Conservation (phyloP, 2,888 invertebrate species). For the Mesodorylaimus sp. region DNA sequence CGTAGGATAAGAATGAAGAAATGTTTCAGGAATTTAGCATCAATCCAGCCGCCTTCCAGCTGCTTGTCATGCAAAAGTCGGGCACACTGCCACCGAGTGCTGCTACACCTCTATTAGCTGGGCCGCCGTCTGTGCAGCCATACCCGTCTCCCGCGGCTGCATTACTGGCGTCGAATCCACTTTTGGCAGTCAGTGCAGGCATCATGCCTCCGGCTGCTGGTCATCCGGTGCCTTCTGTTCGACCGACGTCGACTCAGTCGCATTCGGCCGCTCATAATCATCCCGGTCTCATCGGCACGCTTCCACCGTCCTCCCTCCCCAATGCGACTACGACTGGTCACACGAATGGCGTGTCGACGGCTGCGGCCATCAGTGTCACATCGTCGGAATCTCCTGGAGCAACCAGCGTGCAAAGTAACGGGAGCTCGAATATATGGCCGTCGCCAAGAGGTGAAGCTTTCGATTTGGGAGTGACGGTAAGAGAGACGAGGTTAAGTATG, state of each 20-base stretch:
- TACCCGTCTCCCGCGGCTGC: neutral
- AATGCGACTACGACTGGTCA: slow-evolving; percentile 7
- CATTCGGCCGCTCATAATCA: no score
- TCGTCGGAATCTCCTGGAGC: slow-evolving; percentile 22
- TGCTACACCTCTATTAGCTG: slow-evolving; percentile 5
- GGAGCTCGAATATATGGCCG: neutral
- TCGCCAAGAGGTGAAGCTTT: no score
- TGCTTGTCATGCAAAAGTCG: slow-evolving; percentile 20
- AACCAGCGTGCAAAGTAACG: slow-evolving; percentile 22
- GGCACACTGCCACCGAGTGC: slow-evolving; percentile 20
- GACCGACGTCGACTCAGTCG: no score
- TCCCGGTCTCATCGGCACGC: no score
- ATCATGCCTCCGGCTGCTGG: no score
- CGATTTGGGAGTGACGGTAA: no score
- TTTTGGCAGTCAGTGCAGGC: no score
- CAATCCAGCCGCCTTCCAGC: slow-evolving; percentile 17
- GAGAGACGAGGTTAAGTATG: no score
- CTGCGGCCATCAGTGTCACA: neutral
- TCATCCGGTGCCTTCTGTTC: no score
- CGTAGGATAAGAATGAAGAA: neutral
- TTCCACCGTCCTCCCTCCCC: neutral
- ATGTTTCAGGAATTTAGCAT: slow-evolving; percentile 22
- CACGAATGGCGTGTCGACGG: no score
- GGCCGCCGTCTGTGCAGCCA: no score
- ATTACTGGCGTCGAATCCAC: neutral